phyloP scores from a whole-genome alignment of 2,888 invertebrate genomes.

The Monopis laevigella region DNA sequence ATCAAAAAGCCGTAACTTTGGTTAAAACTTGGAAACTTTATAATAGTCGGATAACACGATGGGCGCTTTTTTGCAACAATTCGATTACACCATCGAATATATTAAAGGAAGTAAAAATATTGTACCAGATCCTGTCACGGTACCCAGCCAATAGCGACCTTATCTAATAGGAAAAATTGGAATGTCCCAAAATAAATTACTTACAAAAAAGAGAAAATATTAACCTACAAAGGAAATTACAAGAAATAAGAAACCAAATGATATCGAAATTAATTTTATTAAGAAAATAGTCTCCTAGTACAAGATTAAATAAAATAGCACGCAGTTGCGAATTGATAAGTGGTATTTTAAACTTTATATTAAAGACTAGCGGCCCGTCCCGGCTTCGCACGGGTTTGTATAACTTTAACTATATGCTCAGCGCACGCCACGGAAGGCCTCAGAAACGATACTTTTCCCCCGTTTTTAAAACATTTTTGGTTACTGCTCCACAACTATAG shows the following conservation, averaged over 20 bases:
- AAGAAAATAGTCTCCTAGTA: background rate
- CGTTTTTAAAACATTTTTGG: no score
- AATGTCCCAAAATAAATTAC: constrained; percentile 10
- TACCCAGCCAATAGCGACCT: constrained; percentile 14
- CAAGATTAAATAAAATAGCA: background rate
- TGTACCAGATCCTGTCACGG: constrained; percentile 23
- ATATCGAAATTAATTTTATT: background rate
- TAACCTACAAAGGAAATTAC: background rate
- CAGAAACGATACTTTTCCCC: no score
- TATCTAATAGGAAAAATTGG: constrained; percentile 6
- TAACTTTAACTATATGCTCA: no score
- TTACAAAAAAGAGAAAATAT: background rate
- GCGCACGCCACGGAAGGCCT: no score
- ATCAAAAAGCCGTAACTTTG: constrained; percentile 24
- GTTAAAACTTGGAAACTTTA: constrained; percentile 22
- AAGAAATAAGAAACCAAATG: background rate
- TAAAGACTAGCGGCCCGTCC: no score
- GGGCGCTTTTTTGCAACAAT: constrained; percentile 24
- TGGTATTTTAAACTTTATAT: background rate
- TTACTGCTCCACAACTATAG: no score
- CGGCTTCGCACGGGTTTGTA: no score
- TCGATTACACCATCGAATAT: constrained; percentile 20
- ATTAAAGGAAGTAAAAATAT: constrained; percentile 23
- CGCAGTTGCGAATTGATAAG: background rate
- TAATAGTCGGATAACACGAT: constrained; percentile 21